Conservation (phyloP, 2,888 invertebrate genomes). For the Neoitamus cyanurus region DNA sequence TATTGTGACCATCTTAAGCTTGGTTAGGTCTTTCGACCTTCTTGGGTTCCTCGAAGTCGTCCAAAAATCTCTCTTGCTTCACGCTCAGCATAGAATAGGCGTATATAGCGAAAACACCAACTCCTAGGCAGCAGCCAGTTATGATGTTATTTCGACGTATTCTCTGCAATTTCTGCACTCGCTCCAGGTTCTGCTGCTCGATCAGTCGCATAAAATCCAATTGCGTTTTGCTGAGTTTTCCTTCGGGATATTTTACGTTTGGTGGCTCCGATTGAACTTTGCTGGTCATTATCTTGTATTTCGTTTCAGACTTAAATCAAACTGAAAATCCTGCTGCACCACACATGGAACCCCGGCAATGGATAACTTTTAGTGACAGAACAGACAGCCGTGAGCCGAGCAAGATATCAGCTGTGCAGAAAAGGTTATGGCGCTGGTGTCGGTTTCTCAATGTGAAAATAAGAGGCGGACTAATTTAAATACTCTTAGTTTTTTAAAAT, state of each 20-base stretch:
- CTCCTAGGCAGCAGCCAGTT: slow-evolving; percentile 73
- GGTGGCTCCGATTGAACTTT: slow-evolving; percentile 57
- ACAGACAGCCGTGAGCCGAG: too few species aligned
- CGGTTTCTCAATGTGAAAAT: too few species aligned
- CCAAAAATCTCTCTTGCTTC: slow-evolving; percentile 91
- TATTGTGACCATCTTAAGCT: neutral
- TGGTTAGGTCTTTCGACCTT: slow-evolving; percentile 65
- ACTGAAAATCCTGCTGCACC: neutral
- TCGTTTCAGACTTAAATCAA: neutral
- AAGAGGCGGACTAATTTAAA: too few species aligned
- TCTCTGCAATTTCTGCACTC: slow-evolving; percentile 75
- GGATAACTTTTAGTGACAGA: neutral
- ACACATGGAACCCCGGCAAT: neutral
- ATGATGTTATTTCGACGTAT: slow-evolving; percentile 75
- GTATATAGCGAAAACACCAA: slow-evolving; percentile 82
- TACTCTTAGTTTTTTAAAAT: too few species aligned
- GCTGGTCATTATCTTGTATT: slow-evolving; percentile 23
- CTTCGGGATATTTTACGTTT: slow-evolving; percentile 63
- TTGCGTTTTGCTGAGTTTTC: slow-evolving; percentile 72
- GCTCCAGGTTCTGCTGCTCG: slow-evolving; percentile 79
- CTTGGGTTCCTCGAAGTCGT: slow-evolving; percentile 89
- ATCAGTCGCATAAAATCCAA: slow-evolving; percentile 82
- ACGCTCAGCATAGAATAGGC: slow-evolving; percentile 87
- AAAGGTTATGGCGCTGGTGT: neutral
- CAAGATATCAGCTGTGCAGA: neutral